Evolutionary conservation across 2,797 vertebrate species (phyloP), one percentile per base, ranked within the genome.

Genomic region (Tragopan temminckii): DNA sequence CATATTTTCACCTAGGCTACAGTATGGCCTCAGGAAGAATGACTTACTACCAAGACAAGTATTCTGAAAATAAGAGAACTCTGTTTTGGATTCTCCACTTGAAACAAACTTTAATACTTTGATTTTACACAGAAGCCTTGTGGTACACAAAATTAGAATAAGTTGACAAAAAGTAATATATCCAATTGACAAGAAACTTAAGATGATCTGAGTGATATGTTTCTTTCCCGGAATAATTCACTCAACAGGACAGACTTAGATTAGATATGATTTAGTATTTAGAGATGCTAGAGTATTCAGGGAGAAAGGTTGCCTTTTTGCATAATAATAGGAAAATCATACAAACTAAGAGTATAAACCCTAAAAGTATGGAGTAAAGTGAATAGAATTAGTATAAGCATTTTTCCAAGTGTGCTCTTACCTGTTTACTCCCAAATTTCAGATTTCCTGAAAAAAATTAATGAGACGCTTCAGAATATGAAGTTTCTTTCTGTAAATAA

Each of bases 381-480:
- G 5, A 74, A 63, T 63, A 58, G 62, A 61, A 7, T 40, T 2
- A 40, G 20, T 17, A 9, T 25, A 68, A 23, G 5, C 21, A 76
- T 57, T 14, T 38, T 12, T 64, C 10, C 11, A 59, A 1, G 5
- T 69, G 5, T 0, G 1, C 33, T 72, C 38, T 83, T 29, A 62
- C 18, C 11, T 62, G 8, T 76, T 31, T 4, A 45, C 14, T 74
- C 74, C 35, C 66, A 80, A 69, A 48, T 43, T 0, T 3, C 12
- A 43, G 11, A 59, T 29, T 75, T 62, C 8, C 12, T 69, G 21
- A 48, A 89, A 70, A 63, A 36, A 36, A 61, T 20, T 29, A 68
- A 18, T 31, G 5, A 38, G 36, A 43, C 8, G 10, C 3, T 68
- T 59, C 38, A 1, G 17, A 20, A 45, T 72, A 15, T 1, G 1